Evolutionary conservation across 1,140 invertebrate species (phyloP), one percentile per base, ranked within the genome.

Genomic region (Galleria mellonella): DNA sequence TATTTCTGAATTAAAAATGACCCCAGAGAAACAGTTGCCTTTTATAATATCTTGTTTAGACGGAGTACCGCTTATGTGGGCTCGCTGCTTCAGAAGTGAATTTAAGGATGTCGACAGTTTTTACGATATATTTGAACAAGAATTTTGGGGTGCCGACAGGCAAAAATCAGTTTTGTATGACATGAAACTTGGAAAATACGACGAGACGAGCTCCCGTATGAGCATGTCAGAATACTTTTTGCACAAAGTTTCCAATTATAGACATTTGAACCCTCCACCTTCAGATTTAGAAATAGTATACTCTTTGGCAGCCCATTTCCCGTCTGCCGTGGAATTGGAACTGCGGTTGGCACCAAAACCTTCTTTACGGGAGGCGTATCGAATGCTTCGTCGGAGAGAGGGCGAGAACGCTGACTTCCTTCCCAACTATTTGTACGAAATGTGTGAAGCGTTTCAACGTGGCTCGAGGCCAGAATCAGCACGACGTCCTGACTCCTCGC

Each of bases 261-360:
- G 72, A 36, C 82, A 82, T 54, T 59, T 85, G 36, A 72, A 47
- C 42, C 82, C 82, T 1, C 77, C 79, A 2, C 78, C 79, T 6
- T 83, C 82, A 8, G 82, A 85, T 62, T 66, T 85, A 45, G 82
- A 85, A 49, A 82, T 85, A 36, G 67, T 85, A 17, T 85, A 85
- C 56, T 85, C 82, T 15, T 48, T 85, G 28, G 82, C 82, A 10
- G 82, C 82, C 7, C 82, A 85, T 62, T 85, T 81, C 43, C 77
- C 79, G 29, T 72, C 77, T 15, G 71, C 75, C 13, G 74, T 85
- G 8, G 82, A 85, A 52, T 42, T 85, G 43, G 82, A 85, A 55
- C 49, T 85, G 46, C 73, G 82, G 6, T 58, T 85, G 52, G 70
- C 78, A 49, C 75, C 77, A 35, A 82, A 81, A 57, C 82, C 82